A percentile compares a stretch with the other conserved stretches of the same genome.
Conservation (phyloP, 2,113 vertebrate genomes). For the Microtus ochrogaster region DNA sequence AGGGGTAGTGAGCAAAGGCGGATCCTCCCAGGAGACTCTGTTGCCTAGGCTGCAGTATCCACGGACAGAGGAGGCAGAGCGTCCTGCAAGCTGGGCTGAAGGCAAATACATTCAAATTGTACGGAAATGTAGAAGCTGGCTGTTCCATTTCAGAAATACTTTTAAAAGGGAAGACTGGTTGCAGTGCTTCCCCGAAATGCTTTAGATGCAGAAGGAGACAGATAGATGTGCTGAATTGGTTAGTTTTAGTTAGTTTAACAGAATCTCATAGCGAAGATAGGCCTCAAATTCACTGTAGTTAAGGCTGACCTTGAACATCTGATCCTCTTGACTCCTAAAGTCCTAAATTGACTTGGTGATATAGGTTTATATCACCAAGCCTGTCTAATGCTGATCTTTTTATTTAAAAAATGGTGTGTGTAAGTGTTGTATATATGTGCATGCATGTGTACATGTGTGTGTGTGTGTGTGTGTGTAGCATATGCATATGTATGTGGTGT, state of each 20-base stretch:
- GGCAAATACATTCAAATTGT: background rate
- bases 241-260: background rate
- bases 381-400: background rate
- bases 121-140: background rate
- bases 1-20: background rate
- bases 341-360: too few relatives aligned
- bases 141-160: background rate
- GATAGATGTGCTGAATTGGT: background rate
- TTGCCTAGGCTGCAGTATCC: background rate
- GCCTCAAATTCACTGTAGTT: background rate
- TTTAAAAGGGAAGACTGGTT: background rate
- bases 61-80: background rate
- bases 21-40: background rate
- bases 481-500: too few relatives aligned
- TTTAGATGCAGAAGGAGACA: background rate
- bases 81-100: background rate
- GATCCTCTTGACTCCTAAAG: background rate
- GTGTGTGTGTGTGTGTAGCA: too few relatives aligned
- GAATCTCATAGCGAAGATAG: background rate
- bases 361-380: background rate
- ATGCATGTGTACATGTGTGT: too few relatives aligned
- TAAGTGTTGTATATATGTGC: background rate
- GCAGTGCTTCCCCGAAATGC: constrained; percentile 1
- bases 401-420: background rate
- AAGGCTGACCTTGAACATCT: background rate